Base-by-base conservation (phyloP, 2,888 invertebrate species). In the Coelopa pilipes region DNA sequence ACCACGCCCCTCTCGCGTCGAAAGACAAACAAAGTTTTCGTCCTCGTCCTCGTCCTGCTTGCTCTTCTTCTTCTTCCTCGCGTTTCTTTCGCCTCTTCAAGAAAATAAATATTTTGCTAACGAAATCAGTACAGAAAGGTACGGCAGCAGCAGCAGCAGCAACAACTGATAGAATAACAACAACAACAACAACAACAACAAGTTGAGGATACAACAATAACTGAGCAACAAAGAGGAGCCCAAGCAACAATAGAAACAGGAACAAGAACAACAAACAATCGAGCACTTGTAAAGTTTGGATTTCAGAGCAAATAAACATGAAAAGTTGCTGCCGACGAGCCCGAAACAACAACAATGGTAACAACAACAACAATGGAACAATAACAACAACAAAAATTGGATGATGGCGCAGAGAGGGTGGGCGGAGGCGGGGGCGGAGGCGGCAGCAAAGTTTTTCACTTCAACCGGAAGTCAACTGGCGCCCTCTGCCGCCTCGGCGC, bases 61-160 rank as follows among this genome's bases (percentile, higher is more conserved):
- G 3, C 10, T n/a, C 5, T 53, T 53, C n/a, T 53, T 34, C 34
- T 34, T 34, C 34, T 34, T 34, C 34, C 7, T 34, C 34, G 34
- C 2, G 34, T 53, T 53, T 15, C 15, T 53, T 53, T 49, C 10
- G 66, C 21, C 10, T 34, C 7, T 34, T 4, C 4, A 66, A 46
- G 12, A 66, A 68, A 63, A 63, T 68, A 60, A 68, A 75, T 49
- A 55, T 49, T 34, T 34, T 7, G 34, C 34, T 34, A 34, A 34
- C 34, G 34, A 34, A 34, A 34, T 34, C 34, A 34, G 34, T 34
- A 34, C 34, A 34, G 2, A 59, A 55, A 49, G 49, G 34, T 24
- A 70, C 59, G 73, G 74, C 74, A 76, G 7, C 34, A 76, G 72
- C 70, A 73, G 71, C 72, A 65, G 11, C 65, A 34, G 7, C 34